Conservation (phyloP, 2,888 invertebrate species). For the Coleophora flavipennella region DNA sequence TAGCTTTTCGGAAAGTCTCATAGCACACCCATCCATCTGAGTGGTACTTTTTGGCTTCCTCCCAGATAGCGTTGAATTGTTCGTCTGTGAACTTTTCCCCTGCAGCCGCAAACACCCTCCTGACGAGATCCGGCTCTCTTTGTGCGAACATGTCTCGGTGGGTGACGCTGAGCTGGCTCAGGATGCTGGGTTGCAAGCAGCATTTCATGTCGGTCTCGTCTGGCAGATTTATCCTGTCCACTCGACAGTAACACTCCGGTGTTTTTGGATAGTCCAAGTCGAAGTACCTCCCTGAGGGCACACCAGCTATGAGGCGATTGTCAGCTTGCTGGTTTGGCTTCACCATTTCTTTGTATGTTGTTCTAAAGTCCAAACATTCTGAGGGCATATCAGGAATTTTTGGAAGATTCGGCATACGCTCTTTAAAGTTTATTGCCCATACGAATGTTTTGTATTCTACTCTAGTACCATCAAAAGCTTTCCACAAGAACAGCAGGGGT, state of each 20-base stretch:
- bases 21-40: conserved; percentile 66
- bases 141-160: conserved; percentile 54
- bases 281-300: conserved; percentile 55
- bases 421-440: conserved; percentile 55
- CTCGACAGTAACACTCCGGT: conserved; percentile 34
- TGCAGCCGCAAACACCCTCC: conserved; percentile 62
- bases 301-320: conserved; percentile 37
- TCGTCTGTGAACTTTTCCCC: conserved; percentile 64
- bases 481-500: conserved; percentile 54
- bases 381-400: conserved; percentile 45
- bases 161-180: conserved; percentile 40
- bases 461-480: conserved; percentile 52
- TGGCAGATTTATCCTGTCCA: conserved; percentile 36
- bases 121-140: conserved; percentile 41
- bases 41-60: conserved; percentile 60
- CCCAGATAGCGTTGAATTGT: conserved; percentile 62
- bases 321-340: conserved; percentile 35
- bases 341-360: conserved; percentile 57
- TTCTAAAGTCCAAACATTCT: conserved; percentile 45
- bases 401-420: conserved; percentile 46
- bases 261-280: conserved; percentile 50
- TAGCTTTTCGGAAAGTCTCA: conserved; percentile 59
- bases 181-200: conserved; percentile 40
- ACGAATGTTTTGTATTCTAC: conserved; percentile 67
- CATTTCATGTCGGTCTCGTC: conserved; percentile 49